Conservation (phyloP, 2,797 vertebrate genomes). For the Pampus argenteus region DNA sequence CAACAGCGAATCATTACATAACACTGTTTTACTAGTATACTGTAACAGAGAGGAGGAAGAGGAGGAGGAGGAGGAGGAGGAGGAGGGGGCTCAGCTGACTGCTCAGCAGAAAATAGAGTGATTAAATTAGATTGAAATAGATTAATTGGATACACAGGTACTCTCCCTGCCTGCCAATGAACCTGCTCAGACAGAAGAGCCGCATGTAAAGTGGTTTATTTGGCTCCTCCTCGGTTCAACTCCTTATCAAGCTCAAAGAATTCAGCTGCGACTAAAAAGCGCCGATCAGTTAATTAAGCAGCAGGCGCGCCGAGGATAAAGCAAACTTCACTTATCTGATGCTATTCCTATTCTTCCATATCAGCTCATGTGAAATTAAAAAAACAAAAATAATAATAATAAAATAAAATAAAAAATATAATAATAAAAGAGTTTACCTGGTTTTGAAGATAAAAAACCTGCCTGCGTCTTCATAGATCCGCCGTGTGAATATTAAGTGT, state of each 20-base stretch:
- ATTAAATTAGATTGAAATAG: conserved; percentile 46
- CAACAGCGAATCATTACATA: conserved; percentile 80
- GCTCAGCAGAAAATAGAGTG: conserved; percentile 41
- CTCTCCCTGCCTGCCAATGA: neutral
- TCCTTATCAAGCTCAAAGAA: conserved; percentile 54
- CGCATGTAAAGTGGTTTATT: conserved; percentile 31
- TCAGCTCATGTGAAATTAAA: too few species aligned
- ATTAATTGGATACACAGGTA: conserved; percentile 52
- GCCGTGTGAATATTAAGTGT: conserved; percentile 43
- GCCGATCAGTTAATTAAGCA: conserved; percentile 54
- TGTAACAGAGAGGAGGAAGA: conserved; percentile 19
- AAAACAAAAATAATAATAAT: neutral
- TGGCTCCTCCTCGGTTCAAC: conserved; percentile 36
- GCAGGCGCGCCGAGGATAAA: conserved; percentile 14
- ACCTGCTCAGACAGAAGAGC: neutral
- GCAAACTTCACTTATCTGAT: neutral
- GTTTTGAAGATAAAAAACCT: conserved; percentile 42
- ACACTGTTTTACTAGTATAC: conserved; percentile 66
- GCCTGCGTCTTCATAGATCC: conserved; percentile 73
- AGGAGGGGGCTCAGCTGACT: conserved; percentile 9
- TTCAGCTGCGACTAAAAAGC: conserved; percentile 57
- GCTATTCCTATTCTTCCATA: too few species aligned
- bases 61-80: too few species aligned
- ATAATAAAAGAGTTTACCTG: conserved; percentile 65
- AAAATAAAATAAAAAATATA: neutral